These are phyloP conservation scores for Cyclophora punctaria DNA, from an alignment of 2,888 invertebrate species.

Conservation along the genomic window DNA sequence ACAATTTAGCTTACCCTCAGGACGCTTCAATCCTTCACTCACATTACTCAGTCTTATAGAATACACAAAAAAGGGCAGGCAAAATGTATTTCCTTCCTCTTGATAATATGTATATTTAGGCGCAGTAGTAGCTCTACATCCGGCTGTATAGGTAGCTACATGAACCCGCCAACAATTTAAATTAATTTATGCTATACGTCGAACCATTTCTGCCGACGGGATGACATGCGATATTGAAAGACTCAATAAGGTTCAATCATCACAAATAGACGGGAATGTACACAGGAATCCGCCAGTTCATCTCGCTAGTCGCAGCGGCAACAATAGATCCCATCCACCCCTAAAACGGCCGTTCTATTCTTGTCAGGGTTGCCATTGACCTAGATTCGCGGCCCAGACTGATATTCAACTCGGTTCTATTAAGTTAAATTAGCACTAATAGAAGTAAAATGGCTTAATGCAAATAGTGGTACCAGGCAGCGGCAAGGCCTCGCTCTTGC, in stretches of 20 bases:
- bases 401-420: constrained; percentile 42
- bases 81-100: no score
- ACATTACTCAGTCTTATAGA: constrained; percentile 17
- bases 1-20: constrained; percentile 21
- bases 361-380: constrained; percentile 66
- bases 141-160: no score
- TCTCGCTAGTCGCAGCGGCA: constrained; percentile 30
- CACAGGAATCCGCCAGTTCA: constrained; percentile 9
- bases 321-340: constrained; percentile 60
- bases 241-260: constrained; percentile 13
- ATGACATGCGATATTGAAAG: constrained; percentile 4
- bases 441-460: constrained; percentile 52
- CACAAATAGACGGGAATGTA: constrained; percentile 9
- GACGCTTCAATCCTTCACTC: constrained; percentile 5
- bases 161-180: neutral
- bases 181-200: neutral
- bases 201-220: neutral
- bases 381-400: constrained; percentile 51
- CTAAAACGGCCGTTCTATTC: constrained; percentile 63
- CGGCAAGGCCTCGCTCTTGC: constrained; percentile 23
- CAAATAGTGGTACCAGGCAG: constrained; percentile 38
- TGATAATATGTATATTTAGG: no score
- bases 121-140: no score
- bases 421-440: constrained; percentile 59
- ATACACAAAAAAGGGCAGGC: constrained; percentile 5